phyloP scores from a whole-genome alignment of 2,113 vertebrate genomes.

The Naja naja region DNA sequence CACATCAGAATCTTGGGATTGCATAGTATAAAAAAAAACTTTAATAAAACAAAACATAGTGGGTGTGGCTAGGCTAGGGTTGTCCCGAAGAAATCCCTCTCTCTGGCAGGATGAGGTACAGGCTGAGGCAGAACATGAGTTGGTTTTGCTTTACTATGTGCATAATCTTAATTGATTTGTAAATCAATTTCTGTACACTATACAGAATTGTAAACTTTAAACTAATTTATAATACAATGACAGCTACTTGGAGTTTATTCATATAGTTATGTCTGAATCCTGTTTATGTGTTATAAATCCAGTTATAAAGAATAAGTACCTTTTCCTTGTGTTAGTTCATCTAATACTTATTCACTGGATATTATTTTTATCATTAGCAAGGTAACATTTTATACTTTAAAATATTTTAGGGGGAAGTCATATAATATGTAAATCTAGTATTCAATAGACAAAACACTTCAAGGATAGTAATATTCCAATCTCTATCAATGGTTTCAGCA shows the following conservation, averaged over 20 bases:
- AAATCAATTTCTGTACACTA: not conserved
- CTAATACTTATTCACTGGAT: not conserved
- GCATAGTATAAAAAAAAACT: not conserved
- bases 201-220: not conserved
- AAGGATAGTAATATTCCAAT: not conserved
- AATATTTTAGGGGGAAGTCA: not conserved
- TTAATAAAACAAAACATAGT: not conserved
- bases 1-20: not conserved
- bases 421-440: not conserved
- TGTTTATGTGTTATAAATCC: not conserved
- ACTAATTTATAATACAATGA: not conserved
- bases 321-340: conserved; percentile 27
- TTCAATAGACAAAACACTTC: not conserved
- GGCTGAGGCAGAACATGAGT: not conserved
- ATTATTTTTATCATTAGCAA: not conserved
- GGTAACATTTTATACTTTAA: not conserved
- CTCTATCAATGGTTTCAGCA: not conserved
- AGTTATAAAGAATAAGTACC: not conserved
- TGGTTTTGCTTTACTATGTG: not conserved
- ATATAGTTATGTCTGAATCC: not conserved
- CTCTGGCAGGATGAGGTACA: not conserved
- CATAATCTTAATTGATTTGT: not conserved
- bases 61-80: not conserved
- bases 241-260: not conserved
- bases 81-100: not conserved